Evolutionary conservation across 2,113 vertebrate species (phyloP), one percentile per base, ranked within the genome.

Genomic region (Accipiter virgatus): DNA sequence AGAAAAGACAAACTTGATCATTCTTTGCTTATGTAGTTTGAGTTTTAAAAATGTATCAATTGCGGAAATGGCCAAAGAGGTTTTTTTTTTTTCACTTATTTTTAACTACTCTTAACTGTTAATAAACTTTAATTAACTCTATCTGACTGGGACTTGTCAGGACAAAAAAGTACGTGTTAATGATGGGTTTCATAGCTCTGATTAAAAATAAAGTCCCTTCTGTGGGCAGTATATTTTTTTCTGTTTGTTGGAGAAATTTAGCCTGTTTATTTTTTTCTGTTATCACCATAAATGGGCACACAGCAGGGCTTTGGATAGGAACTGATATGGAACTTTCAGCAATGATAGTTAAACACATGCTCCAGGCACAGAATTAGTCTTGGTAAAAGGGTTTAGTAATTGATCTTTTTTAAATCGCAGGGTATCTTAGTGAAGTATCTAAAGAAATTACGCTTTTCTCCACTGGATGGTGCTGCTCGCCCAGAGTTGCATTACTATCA

Each of bases 381-480:
- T 58, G 55, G 19, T 45, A 22, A 40, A 70, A 88, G 10, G 4
- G 18, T 66, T 95, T 38, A 34, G 7, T 11, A 23, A n/a, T 26
- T 14, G 20, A 19, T 81, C 7, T 78, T 74, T 92, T 48, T 47
- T 10, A 31, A 16, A 14, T 7, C 2, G 0, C 10, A 5, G 31
- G 9, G 3, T n/a, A 6, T 29, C 22, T 4, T 19, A 26, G 42
- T 55, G 50, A 55, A 72, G 11, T 11, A 7, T 5, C 38, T 26
- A 1, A 65, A 59, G 65, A 84, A 95, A 40, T 77, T 2, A 22
- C 1, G 1, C 21, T 55, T 94, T 87, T 90, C 81, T 82, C 97
- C 96, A 94, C 96, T 96, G 91, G 97, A 9, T 96, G 96, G 97
- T 88, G 96, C 96, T 97, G 83, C 89, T 94, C 27, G 48, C 78